Evolutionary conservation across 2,113 vertebrate genomes (phyloP).

Genomic region (Tychaedon coryphoeus): DNA sequence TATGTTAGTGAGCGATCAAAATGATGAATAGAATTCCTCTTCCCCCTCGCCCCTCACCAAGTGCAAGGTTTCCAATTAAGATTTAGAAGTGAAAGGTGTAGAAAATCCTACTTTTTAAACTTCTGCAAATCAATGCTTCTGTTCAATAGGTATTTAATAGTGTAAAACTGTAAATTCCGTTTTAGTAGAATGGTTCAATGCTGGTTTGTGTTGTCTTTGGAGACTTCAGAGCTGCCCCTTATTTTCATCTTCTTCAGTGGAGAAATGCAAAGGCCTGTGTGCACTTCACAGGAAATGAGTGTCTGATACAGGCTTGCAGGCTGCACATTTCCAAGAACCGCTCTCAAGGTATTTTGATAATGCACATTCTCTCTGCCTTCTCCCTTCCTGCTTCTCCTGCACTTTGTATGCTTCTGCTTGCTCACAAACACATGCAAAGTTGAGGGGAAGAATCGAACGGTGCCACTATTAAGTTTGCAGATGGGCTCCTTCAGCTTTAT

Average conservation of each 20-base stretch:
- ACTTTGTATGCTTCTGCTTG: not conserved
- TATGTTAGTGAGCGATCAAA: not conserved
- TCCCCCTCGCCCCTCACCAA: rapidly evolving
- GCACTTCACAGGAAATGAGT: conserved; percentile 63
- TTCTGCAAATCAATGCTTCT: not conserved
- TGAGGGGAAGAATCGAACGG: rapidly evolving
- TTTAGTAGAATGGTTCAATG: not conserved
- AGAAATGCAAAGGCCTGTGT: conserved; percentile 50
- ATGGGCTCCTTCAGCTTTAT: not conserved
- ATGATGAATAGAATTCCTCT: not conserved
- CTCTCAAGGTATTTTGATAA: conserved; percentile 71
- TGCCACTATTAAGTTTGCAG: not conserved
- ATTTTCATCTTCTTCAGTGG: conserved; percentile 25
- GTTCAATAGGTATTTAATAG: not conserved
- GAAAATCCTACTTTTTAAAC: not conserved
- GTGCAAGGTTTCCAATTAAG: conserved; percentile 10
- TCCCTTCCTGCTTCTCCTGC: conserved; percentile 48
- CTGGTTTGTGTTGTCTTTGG: conserved; percentile 1
- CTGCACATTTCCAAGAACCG: conserved; percentile 67
- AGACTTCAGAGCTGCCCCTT: conserved; percentile 11
- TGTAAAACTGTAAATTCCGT: not conserved
- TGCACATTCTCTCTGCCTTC: conserved; percentile 57
- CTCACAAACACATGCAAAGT: not conserved
- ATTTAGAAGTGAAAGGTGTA: not conserved
- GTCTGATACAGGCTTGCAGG: conserved; percentile 61